phyloP scores from a whole-genome alignment of 2,797 vertebrate genomes.

The Gambelia wislizenii region DNA sequence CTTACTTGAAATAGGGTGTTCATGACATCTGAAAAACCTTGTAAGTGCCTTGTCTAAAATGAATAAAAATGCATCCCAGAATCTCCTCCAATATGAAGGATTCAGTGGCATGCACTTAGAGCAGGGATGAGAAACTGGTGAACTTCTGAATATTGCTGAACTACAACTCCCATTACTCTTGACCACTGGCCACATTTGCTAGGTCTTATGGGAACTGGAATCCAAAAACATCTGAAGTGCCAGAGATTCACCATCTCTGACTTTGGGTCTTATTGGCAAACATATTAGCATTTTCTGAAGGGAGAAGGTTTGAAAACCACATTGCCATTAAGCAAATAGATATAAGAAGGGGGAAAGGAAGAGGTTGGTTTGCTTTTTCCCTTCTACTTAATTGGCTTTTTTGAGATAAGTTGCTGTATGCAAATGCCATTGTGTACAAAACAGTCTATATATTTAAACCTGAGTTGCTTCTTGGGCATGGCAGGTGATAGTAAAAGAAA shows the following conservation, averaged over 20 bases:
- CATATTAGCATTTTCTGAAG: not conserved
- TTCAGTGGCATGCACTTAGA: not conserved
- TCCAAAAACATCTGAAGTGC: not conserved
- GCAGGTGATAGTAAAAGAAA: not conserved
- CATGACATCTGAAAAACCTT: not conserved
- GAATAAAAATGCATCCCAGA: not conserved
- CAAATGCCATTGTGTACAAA: not conserved
- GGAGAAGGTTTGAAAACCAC: not conserved
- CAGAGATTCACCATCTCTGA: not conserved
- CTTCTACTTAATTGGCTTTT: not conserved
- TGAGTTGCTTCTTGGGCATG: not conserved
- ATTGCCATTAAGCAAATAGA: conserved; percentile 1
- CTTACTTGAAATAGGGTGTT: not conserved
- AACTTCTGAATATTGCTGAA: not conserved
- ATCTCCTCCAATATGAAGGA: not conserved
- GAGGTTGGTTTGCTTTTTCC: not conserved
- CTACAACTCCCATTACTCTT: not conserved
- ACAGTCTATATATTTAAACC: not conserved
- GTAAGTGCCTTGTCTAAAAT: not conserved
- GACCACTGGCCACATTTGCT: not conserved
- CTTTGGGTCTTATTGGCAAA: not conserved
- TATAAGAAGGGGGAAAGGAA: not conserved
- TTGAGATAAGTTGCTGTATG: rapidly evolving
- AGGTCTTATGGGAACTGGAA: not conserved
- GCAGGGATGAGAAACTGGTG: not conserved